Evolutionary conservation across 1,140 invertebrate genomes (phyloP), one percentile per base, ranked within the genome.

Genomic region (Hylyphantes graminicola): DNA sequence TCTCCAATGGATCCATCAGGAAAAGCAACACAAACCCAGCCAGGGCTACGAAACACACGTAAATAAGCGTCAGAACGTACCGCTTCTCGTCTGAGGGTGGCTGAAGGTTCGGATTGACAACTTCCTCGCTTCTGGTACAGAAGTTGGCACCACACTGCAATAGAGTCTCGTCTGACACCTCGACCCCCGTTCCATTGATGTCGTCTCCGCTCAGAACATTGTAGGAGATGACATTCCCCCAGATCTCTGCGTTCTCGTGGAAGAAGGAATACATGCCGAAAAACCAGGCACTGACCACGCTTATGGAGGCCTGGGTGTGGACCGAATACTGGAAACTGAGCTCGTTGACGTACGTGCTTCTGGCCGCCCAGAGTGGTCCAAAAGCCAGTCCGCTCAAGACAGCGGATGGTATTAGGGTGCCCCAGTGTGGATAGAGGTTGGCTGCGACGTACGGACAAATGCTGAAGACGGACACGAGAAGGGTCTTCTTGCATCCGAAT

Each of bases 1-100:
- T 94, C 83, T 94, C 94, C 0, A 98, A 91, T 15, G 96, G 95
- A 91, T 98, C 96, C 53, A 99, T 93, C 73, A 97, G 93, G 8
- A 97, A 88, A 2, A 94, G 94, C 65, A 98, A 94, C 86, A 98
- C 94, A 54, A 95, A 90, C 0, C 96, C 94, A 4, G 96, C 96
- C 3, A 96, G 90, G 35, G 96, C 88, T n/a, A 97, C 94, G 88
- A 95, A 97, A 0, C 92, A 93, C 35, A 98, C 90, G 89, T 98
- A 98, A 86, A 98, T 97, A 72, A 94, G 93, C 21, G 94, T 94
- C 87, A 98, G 95, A 87, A 94, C 94, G 89, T 94, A 95, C 89
- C 96, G 94, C 90, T 96, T 94, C 65, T 92, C 92, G 89, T 95
- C 94, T 13, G 85, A 57, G 12, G 74, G 74, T 11, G 55, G 70